A percentile compares a stretch with the other conserved stretches of the same genome.
phyloP scores from a whole-genome alignment of 2,888 invertebrate species.

The Dorcus hopei region DNA sequence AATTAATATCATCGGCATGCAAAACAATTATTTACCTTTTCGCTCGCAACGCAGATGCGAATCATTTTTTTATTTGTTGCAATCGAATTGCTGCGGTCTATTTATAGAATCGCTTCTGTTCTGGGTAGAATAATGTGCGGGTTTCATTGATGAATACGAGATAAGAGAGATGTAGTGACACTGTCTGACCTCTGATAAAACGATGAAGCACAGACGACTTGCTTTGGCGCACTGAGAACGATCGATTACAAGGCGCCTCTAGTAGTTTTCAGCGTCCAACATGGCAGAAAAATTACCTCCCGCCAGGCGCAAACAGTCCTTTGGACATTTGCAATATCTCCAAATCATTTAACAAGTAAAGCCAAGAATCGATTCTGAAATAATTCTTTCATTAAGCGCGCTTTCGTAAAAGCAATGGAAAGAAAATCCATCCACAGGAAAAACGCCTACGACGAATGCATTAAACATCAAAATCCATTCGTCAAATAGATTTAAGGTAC shows the following conservation, averaged over 20 bases:
- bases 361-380: too few species aligned
- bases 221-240: conserved; percentile 30
- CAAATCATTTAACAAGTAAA: too few species aligned
- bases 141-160: conserved; percentile 1
- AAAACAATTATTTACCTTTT: neutral
- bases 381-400: too few species aligned
- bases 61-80: neutral
- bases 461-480: too few species aligned
- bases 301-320: conserved; percentile 7
- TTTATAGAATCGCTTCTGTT: neutral
- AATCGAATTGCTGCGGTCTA: neutral
- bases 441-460: too few species aligned
- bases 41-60: neutral
- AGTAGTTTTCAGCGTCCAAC: conserved; percentile 25
- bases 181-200: conserved; percentile 23
- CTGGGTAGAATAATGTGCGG: neutral
- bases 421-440: too few species aligned
- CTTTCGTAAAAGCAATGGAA: too few species aligned
- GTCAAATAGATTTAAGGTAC: too few species aligned
- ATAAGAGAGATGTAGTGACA: conserved; percentile 6
- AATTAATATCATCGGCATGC: neutral
- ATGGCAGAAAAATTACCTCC: conserved; percentile 25
- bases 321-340: too few species aligned
- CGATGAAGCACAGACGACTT: conserved; percentile 24
- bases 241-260: conserved; percentile 29